Conservation (phyloP, 2,797 vertebrate species). For the Pelochelys cantorii region DNA sequence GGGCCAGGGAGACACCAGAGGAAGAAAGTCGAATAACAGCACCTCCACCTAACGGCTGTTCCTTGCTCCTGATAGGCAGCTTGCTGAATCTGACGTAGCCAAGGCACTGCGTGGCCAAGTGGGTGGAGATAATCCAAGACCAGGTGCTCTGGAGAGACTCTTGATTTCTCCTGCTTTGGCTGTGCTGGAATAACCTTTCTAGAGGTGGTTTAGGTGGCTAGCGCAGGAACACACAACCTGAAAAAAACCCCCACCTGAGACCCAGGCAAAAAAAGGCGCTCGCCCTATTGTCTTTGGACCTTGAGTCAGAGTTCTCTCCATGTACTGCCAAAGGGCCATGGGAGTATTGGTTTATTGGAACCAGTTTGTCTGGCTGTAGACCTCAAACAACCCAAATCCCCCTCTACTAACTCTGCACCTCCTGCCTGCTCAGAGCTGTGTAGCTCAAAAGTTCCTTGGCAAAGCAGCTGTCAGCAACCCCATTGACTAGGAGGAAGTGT, state of each 20-base stretch:
- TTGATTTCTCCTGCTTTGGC: not conserved
- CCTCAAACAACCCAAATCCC: not conserved
- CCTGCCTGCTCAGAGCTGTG: constrained; percentile 31
- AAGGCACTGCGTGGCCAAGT: not conserved
- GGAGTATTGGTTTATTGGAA: not conserved
- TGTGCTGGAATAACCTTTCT: not conserved
- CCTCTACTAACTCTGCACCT: no score
- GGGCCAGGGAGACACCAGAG: not conserved
- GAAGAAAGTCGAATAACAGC: not conserved
- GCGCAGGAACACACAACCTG: not conserved
- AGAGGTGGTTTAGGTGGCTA: not conserved
- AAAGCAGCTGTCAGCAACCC: constrained; percentile 29
- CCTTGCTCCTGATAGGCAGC: not conserved
- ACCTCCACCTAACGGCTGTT: not conserved
- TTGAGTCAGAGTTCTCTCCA: not conserved
- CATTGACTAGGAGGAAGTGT: not conserved
- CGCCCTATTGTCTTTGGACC: not conserved
- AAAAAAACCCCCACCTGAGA: not conserved
- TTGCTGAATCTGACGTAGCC: not conserved
- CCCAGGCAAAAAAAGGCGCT: not conserved
- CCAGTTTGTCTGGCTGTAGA: not conserved
- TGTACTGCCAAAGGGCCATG: not conserved
- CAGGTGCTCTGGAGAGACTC: fast-evolving
- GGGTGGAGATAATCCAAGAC: not conserved
- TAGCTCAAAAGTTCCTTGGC: not conserved